These are phyloP conservation scores for Steatocranus sp. DNA, from an alignment of 2,797 vertebrate genomes.

Conservation along the genomic window DNA sequence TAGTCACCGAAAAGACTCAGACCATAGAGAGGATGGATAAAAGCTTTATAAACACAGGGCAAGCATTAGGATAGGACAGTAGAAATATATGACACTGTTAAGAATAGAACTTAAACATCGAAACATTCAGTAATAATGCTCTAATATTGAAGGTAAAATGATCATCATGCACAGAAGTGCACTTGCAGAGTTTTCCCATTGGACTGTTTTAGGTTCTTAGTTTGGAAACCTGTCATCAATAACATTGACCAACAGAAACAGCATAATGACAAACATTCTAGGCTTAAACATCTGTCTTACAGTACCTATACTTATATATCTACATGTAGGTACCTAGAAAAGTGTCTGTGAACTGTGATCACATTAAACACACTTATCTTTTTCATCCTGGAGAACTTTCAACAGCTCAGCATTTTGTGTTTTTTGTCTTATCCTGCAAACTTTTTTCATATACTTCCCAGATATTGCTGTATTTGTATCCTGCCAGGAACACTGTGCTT, in stretches of 20 bases:
- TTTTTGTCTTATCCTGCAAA: background rate
- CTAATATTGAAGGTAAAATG: background rate
- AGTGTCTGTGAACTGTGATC: background rate
- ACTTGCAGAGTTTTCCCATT: background rate
- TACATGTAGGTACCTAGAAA: background rate
- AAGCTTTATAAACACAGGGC: fast-evolving
- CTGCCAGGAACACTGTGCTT: background rate
- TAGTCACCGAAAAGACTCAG: background rate
- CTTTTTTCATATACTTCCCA: background rate
- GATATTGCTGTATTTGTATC: background rate
- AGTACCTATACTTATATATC: background rate
- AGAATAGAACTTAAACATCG: fast-evolving
- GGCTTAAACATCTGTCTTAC: background rate
- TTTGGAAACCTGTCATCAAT: background rate
- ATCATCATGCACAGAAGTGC: background rate
- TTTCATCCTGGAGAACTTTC: background rate
- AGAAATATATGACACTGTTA: background rate
- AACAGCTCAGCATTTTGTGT: background rate
- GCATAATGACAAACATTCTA: background rate
- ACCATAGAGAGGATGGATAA: background rate
- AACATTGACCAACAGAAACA: background rate
- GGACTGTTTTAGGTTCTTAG: background rate
- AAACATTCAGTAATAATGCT: background rate
- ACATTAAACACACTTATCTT: background rate
- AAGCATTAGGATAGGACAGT: background rate